Evolutionary conservation across 2,888 invertebrate genomes (phyloP).

Genomic region (Mesodorylaimus sp.): DNA sequence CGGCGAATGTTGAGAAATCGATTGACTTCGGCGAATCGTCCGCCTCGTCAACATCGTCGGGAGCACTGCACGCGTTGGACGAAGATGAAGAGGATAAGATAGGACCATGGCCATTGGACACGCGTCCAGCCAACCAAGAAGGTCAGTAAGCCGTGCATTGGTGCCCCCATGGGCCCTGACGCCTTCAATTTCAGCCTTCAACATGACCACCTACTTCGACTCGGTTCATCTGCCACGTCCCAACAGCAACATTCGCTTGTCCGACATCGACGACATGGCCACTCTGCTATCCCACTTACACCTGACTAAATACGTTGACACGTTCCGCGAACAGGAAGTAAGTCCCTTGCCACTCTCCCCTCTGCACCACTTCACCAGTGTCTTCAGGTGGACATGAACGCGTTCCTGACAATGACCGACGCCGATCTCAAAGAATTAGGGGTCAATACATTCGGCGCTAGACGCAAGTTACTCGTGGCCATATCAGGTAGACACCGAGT

Average conservation of each 20-base stretch:
- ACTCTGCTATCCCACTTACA: slow-evolving; percentile 45
- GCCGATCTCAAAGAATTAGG: slow-evolving; percentile 69
- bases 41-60: too few relatives aligned
- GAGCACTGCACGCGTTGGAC: too few relatives aligned
- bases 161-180: too few relatives aligned
- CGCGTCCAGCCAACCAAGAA: too few relatives aligned
- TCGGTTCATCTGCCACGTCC: not conserved
- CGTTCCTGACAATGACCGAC: slow-evolving; percentile 72
- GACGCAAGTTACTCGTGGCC: slow-evolving; percentile 69
- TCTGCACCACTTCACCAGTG: too few relatives aligned
- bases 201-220: slow-evolving; percentile 1
- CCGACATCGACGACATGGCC: slow-evolving; percentile 23
- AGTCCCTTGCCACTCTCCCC: too few relatives aligned
- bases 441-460: slow-evolving; percentile 64
- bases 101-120: not conserved
- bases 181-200: not conserved
- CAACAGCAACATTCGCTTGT: too few relatives aligned
- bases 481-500: slow-evolving; percentile 70
- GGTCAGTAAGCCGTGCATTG: too few relatives aligned
- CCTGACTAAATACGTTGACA: slow-evolving; percentile 54
- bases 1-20: too few relatives aligned
- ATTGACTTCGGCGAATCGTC: too few relatives aligned
- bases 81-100: slow-evolving; percentile 1
- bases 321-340: slow-evolving; percentile 61
- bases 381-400: slow-evolving; percentile 54